These are phyloP conservation scores for Ichneumon xanthorius DNA, from an alignment of 2,888 invertebrate species.

Conservation along the genomic window DNA sequence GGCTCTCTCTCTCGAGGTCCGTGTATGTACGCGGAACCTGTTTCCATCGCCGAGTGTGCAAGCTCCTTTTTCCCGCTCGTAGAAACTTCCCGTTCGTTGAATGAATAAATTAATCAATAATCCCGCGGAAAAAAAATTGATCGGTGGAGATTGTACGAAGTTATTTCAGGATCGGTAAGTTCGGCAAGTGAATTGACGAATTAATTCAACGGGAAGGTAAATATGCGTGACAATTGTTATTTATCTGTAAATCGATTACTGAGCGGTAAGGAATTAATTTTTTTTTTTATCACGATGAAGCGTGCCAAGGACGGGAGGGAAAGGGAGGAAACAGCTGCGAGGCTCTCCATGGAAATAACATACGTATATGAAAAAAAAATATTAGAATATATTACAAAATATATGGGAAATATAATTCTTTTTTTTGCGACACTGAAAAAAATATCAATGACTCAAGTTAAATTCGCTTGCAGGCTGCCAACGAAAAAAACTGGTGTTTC, in stretches of 20 bases:
- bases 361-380: too few species aligned
- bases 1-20: constrained; percentile 67
- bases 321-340: constrained; percentile 28
- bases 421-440: too few species aligned
- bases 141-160: not conserved
- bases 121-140: not conserved
- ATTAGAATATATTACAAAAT: too few species aligned
- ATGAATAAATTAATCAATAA: not conserved
- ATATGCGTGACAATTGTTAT: not conserved
- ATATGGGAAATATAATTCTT: too few species aligned
- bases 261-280: not conserved
- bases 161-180: not conserved
- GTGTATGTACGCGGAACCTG: constrained; percentile 75
- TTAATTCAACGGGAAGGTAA: not conserved
- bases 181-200: not conserved
- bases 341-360: too few species aligned
- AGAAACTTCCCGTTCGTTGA: not conserved
- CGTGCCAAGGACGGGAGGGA: not conserved
- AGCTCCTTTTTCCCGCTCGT: constrained; percentile 2
- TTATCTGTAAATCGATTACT: not conserved
- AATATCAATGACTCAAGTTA: too few species aligned
- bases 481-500: too few species aligned
- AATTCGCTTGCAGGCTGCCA: too few species aligned
- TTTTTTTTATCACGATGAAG: not conserved
- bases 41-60: constrained; percentile 58